phyloP scores from a whole-genome alignment of 2,113 vertebrate genomes.

The Pipa parva region DNA sequence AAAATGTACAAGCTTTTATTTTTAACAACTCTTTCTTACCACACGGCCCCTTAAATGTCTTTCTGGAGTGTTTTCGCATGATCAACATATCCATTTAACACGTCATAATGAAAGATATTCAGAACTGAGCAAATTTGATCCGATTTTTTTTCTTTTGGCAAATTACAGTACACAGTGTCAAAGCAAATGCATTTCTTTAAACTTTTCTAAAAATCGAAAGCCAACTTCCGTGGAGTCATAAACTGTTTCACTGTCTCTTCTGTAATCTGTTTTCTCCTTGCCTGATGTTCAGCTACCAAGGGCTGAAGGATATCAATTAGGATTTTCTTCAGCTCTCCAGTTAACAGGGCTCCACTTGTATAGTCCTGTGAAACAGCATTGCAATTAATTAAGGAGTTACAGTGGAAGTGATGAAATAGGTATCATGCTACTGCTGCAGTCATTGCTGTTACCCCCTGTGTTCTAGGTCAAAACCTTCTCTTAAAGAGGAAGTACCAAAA shows the following conservation, averaged over 20 bases:
- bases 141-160: neutral
- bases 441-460: too few species aligned
- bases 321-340: constrained; percentile 89
- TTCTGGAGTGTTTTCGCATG: neutral
- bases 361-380: constrained; percentile 80
- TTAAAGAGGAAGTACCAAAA: too few species aligned
- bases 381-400: too few species aligned
- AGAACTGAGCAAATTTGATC: neutral
- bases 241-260: constrained; percentile 80
- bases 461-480: too few species aligned
- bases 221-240: constrained; percentile 86
- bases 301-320: constrained; percentile 90
- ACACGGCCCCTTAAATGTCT: too few species aligned
- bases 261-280: constrained; percentile 81
- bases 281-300: constrained; percentile 82
- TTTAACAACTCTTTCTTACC: too few species aligned
- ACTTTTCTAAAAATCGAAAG: constrained; percentile 69
- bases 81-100: neutral
- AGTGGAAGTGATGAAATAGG: too few species aligned
- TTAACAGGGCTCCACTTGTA: constrained; percentile 82
- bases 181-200: neutral
- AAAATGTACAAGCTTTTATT: too few species aligned
- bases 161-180: neutral
- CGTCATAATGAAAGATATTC: too few species aligned
- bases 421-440: too few species aligned